Conservation (phyloP, 2,113 vertebrate species). For the Osmerus mordax region DNA sequence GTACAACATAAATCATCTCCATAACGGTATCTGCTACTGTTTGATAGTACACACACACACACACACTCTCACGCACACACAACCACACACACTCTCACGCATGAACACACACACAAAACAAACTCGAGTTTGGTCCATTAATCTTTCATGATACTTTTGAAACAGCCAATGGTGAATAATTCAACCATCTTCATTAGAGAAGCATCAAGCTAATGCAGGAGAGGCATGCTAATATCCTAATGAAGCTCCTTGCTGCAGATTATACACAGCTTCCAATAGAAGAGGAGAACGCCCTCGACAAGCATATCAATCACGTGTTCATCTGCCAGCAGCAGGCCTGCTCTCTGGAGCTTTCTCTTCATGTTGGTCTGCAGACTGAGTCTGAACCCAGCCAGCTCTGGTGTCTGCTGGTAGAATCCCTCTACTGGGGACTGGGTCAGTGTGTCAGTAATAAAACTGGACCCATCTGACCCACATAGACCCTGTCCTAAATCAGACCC, state of each 20-base stretch:
- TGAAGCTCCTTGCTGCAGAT: slow-evolving; percentile 49
- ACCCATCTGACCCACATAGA: slow-evolving; percentile 3
- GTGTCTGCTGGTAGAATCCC: slow-evolving; percentile 19
- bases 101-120: slow-evolving; percentile 5
- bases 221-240: slow-evolving; percentile 51
- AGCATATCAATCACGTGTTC: slow-evolving; percentile 30
- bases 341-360: no score
- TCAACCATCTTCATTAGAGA: slow-evolving; percentile 52
- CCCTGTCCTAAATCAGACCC: slow-evolving; percentile 3
- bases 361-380: no score
- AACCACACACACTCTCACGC: background rate
- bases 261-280: slow-evolving; percentile 36
- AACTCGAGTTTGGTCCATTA: slow-evolving; percentile 44
- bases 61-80: slow-evolving; percentile 22
- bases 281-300: slow-evolving; percentile 34
- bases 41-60: background rate
- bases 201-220: slow-evolving; percentile 50
- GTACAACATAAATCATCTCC: slow-evolving; percentile 26
- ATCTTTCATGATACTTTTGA: slow-evolving; percentile 58
- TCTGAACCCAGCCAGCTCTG: background rate
- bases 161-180: slow-evolving; percentile 62
- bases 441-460: slow-evolving; percentile 29
- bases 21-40: slow-evolving; percentile 19
- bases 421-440: slow-evolving; percentile 30
- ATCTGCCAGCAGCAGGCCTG: background rate